phyloP scores from a whole-genome alignment of 1,140 invertebrate genomes.

The Drosophila murphyi region DNA sequence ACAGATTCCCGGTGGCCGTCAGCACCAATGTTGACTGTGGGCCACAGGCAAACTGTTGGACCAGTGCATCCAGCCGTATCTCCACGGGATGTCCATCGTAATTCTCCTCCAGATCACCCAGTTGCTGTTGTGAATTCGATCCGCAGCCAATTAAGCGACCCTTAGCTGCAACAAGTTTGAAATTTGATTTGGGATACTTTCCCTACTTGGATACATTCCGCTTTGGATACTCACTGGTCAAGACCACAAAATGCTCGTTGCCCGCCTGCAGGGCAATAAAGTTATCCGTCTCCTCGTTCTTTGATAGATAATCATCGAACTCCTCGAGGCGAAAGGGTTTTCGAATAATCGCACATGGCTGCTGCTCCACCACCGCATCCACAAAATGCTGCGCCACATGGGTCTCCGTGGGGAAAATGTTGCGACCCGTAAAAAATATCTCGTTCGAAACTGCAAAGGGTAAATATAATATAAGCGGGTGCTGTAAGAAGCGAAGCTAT shows the following conservation, averaged over 20 bases:
- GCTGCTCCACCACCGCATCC: constrained; percentile 57
- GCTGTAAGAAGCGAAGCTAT: too few relatives aligned
- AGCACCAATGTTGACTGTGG: constrained; percentile 77
- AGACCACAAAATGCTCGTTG: constrained; percentile 78
- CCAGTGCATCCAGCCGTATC: constrained; percentile 63
- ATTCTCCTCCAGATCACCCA: constrained; percentile 63
- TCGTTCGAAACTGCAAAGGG: constrained; percentile 76
- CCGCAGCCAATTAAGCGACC: constrained; percentile 78
- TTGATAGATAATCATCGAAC: constrained; percentile 75
- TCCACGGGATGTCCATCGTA: constrained; percentile 71
- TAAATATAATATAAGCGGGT: background rate
- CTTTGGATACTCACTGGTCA: constrained; percentile 71
- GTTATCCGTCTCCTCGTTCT: constrained; percentile 77
- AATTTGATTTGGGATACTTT: too few relatives aligned
- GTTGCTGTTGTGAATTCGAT: constrained; percentile 67
- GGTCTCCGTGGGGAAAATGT: constrained; percentile 71
- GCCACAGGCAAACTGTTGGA: constrained; percentile 76
- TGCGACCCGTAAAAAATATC: constrained; percentile 80
- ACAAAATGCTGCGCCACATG: constrained; percentile 76
- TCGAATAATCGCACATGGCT: constrained; percentile 67
- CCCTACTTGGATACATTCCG: too few relatives aligned
- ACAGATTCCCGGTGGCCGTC: constrained; percentile 74
- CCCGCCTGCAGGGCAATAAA: constrained; percentile 75
- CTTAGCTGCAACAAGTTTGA: constrained; percentile 43
- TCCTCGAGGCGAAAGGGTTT: constrained; percentile 80